These are phyloP conservation scores for Cheilosia grossa DNA, from an alignment of 2,888 invertebrate genomes.

Conservation along the genomic window DNA sequence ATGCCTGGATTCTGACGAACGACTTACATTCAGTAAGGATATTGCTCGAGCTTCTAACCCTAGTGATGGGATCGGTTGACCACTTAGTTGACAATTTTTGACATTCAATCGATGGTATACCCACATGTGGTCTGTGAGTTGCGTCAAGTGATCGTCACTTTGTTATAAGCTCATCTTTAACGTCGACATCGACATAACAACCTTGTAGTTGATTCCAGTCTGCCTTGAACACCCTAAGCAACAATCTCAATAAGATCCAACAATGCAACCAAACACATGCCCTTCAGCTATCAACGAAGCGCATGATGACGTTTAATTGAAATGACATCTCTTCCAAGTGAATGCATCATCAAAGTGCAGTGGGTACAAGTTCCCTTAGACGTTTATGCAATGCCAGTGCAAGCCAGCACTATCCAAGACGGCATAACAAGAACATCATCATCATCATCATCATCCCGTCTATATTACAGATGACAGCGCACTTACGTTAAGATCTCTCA, in stretches of 20 bases:
- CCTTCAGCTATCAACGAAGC: not conserved
- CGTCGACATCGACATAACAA: too few species aligned
- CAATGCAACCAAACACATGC: not conserved
- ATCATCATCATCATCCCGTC: constrained; percentile 37
- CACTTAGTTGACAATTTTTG: too few species aligned
- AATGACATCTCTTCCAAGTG: constrained; percentile 49
- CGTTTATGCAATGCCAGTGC: not conserved
- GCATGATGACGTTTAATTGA: constrained; percentile 26
- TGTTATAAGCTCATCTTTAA: too few species aligned
- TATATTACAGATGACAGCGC: constrained; percentile 59
- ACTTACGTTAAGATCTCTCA: constrained; percentile 65
- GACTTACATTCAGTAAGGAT: too few species aligned
- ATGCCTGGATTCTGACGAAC: too few species aligned
- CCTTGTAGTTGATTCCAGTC: not conserved
- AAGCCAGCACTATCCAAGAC: constrained; percentile 9
- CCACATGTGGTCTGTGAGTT: too few species aligned
- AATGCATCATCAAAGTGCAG: constrained; percentile 51
- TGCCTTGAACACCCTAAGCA: not conserved
- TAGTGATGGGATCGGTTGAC: too few species aligned
- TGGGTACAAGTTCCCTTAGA: constrained; percentile 10
- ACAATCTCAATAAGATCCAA: not conserved
- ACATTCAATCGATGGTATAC: too few species aligned
- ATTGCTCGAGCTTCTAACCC: too few species aligned
- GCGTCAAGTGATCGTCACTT: too few species aligned
- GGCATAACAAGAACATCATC: constrained; percentile 11